Evolutionary conservation across 2,113 vertebrate genomes (phyloP), one percentile per base, ranked within the genome.

Genomic region (Tupaia chinensis): DNA sequence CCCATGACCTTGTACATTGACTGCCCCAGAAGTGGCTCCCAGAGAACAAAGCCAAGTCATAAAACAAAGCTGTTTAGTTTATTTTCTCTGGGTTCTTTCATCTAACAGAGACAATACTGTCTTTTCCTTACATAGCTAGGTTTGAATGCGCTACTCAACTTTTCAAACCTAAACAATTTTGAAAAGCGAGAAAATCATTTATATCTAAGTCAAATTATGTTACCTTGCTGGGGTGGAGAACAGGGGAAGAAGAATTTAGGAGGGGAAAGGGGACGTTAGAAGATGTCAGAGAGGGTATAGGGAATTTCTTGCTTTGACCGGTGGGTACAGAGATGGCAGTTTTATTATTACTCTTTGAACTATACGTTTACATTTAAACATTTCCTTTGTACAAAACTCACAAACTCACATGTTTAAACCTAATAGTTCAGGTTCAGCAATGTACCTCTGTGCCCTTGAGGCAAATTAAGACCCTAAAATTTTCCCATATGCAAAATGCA

Each of bases 401-500:
- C 27, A 97, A 87, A 12, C 11, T 82, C 25, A 27, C 34, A 91
- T 44, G 58, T 79, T 97, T 95, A 95, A 78, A 72, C 5, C n/a
- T 70, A 90, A 80, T 1, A 72, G 20, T 78, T 87, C 34, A 92
- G 58, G 72, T 12, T 95, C 9, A 85, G 74, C 32, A 85, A 32
- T 70, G 12, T 73, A 87, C 16, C 17, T 65, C 5, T 94, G 20
- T 63, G 13, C 27, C 53, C 34, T 20, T 23, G 58, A 66, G 32
- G 74, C n/a, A 95, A 95, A 66, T 82, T 95, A 92, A 94, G 23
- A 94, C 27, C 11, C 72, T 32, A 88, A 66, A 16, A 16, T 91
- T 94, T 96, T 70, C 54, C 73, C 82, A 96, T 66, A 82, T 78
- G 65, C 78, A 94, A 97, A 92, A 87, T 66, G 25, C 11, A 54